Base-by-base conservation (phyloP, 1,140 invertebrate genomes). In the Hydropsyche tenuis region DNA sequence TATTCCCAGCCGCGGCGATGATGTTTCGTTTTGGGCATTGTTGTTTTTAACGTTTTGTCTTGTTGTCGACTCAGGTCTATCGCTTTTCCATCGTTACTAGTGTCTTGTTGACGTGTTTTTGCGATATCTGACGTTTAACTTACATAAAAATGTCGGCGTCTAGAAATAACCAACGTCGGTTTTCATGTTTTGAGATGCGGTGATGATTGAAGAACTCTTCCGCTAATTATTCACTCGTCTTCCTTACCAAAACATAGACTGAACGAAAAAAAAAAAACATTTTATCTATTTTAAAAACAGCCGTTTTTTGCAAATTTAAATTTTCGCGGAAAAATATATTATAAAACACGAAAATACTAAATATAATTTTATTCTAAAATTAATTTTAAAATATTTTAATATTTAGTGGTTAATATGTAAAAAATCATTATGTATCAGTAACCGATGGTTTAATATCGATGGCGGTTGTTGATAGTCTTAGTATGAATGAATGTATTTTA, bases 81-180 rank as follows among this genome's bases (percentile, higher is more conserved):
- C 30, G 30, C 30, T 37, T 9, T 25, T 30, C 22, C 27, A 14
- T 63, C 27, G 27, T 37, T 37, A 9, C 30, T 37, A 37, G 30
- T 66, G 30, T 16, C 22, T 66, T 18, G 42, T 20, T 66, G 63
- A 51, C 45, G 45, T 51, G 45, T 48, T 68, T 37, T 60, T 60
- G 56, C 56, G 56, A 68, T 48, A 68, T 48, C 45, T 68, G 65
- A 68, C 65, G 65, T 51, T 68, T 68, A 46, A 42, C 45, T 68
- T 51, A 51, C 43, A 68, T 68, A 68, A 68, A 60, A 60, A 68
- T 51, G 46, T 68, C 45, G 6, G 12, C 46, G 23, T 68, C 20
- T 22, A 51, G 22, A 68, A 68, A 68, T 68, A 68, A n/a, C 56
- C 2, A 4, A 60, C 56, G 56, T 60, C 30, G 30, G 63, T 51